Percentiles rank a stretch among this genome's conserved stretches.
Evolutionary conservation across 2,888 invertebrate species (phyloP).

Genomic region (Rhagophthalmus giganteus): DNA sequence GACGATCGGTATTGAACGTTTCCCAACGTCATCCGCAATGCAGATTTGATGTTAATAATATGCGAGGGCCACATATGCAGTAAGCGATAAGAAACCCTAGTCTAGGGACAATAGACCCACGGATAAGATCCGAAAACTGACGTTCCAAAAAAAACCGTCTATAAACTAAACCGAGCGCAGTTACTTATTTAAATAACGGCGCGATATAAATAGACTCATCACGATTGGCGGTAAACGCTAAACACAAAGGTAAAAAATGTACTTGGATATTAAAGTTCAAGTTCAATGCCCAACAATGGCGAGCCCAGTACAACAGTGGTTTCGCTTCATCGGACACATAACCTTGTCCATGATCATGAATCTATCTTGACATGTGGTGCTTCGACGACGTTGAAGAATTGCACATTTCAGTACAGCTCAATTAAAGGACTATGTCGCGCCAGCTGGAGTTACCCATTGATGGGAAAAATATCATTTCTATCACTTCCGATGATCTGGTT

Average conservation of each 20-base stretch:
- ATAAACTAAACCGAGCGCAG: background rate
- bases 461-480: too few relatives aligned
- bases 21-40: constrained; percentile 13
- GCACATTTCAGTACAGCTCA: background rate
- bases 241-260: background rate
- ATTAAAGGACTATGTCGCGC: too few relatives aligned
- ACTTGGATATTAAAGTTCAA: constrained; percentile 15
- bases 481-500: too few relatives aligned
- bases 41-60: constrained; percentile 11
- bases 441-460: too few relatives aligned
- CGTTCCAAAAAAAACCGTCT: too few relatives aligned
- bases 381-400: background rate
- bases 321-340: constrained; percentile 15
- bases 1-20: constrained; percentile 17
- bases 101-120: too few relatives aligned
- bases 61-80: too few relatives aligned
- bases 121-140: too few relatives aligned
- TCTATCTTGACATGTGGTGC: constrained; percentile 8
- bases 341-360: constrained; percentile 15
- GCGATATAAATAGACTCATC: constrained; percentile 11
- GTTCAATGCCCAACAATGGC: constrained; percentile 19
- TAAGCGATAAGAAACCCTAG: too few relatives aligned
- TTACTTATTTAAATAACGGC: background rate
- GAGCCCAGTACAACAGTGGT: constrained; percentile 1
- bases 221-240: too few relatives aligned